Conservation (phyloP, 2,113 vertebrate genomes). For the Lagopus leucura region DNA sequence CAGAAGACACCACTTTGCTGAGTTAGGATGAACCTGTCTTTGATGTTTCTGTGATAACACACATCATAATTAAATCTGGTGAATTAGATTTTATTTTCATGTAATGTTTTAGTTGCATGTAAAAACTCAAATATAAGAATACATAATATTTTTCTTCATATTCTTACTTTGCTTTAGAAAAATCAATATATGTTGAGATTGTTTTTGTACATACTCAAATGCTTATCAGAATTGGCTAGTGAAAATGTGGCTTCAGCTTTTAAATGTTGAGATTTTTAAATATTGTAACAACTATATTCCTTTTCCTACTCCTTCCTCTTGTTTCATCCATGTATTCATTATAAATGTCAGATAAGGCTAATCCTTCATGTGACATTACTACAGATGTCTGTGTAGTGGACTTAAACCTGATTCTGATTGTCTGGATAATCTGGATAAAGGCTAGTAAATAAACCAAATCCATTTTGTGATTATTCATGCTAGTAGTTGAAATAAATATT, state of each 20-base stretch:
- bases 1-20: conserved; percentile 35
- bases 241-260: neutral
- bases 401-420: conserved; percentile 63
- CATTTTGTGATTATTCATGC: conserved; percentile 59
- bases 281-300: neutral
- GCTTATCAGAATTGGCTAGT: neutral
- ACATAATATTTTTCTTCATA: neutral
- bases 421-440: conserved; percentile 74
- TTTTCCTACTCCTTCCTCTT: neutral
- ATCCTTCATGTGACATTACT: conserved; percentile 68
- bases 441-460: conserved; percentile 69
- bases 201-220: neutral
- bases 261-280: neutral
- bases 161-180: neutral
- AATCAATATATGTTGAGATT: neutral
- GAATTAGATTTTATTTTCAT: conserved; percentile 52
- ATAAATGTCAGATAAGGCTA: conserved; percentile 74
- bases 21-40: conserved; percentile 61
- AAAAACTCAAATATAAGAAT: conserved; percentile 22
- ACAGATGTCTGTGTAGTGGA: conserved; percentile 55
- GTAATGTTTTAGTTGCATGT: conserved; percentile 19
- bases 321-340: conserved; percentile 43
- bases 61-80: conserved; percentile 44
- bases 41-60: conserved; percentile 56
- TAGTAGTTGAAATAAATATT: no score